Evolutionary conservation across 1,140 invertebrate species (phyloP), one percentile per base, ranked within the genome.

Genomic region (Mylabris phalerata): DNA sequence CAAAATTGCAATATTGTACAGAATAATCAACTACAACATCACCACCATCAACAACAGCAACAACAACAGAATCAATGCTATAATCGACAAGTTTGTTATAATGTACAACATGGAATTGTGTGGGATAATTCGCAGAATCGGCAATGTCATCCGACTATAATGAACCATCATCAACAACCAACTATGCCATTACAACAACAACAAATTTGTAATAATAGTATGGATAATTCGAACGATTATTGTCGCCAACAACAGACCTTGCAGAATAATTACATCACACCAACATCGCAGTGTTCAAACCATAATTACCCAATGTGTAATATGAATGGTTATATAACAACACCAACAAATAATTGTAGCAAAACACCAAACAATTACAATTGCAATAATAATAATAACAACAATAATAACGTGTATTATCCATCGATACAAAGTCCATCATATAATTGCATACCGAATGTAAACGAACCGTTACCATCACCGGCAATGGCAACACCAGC

Each of bases 401-500:
- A 50, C 19, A 19, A 19, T 19, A 19, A 19, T 19, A 19, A 39
- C 51, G 43, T 59, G 43, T 52, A 49, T 57, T 60, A 64, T 27
- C 54, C 43, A 24, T 24, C 50, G 13, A 56, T 59, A 26, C 60
- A 61, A 40, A 60, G 48, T 48, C 52, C 59, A 0, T 50, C 11
- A 7, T 67, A 67, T 48, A 63, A 55, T 32, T 71, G 68, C 41
- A 44, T 61, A 4, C 61, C 65, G 11, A 66, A 51, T 24, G 59
- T 63, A 42, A 64, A 78, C 55, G 80, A 82, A 57, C 78, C 80
- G 9, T 68, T 84, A 61, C 76, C 77, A 0, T 83, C 80, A 4
- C 82, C 82, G 4, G 79, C 81, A 4, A 79, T 81, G 5, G 83
- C 79, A 5, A 75, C 82, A 0, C 67, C 81, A 4, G 80, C 82